Conservation (phyloP, 2,888 invertebrate genomes). For the Sphaerophoria taeniata region DNA sequence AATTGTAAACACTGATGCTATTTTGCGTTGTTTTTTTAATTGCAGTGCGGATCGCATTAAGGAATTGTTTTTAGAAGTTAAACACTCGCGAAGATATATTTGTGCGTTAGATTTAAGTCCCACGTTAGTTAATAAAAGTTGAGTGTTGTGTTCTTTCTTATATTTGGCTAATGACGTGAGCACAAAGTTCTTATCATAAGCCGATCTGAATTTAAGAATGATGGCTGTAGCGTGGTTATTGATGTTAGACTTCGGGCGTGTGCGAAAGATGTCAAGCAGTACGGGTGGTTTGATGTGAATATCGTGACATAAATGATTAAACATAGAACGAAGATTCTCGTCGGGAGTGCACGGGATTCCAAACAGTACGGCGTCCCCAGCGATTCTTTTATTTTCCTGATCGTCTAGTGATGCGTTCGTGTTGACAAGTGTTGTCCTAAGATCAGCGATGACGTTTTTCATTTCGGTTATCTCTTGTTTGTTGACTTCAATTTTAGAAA, state of each 20-base stretch:
- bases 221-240: too few relatives aligned
- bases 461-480: too few relatives aligned
- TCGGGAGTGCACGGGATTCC: background rate
- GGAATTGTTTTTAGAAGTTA: background rate
- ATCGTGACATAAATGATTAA: background rate
- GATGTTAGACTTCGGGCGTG: background rate
- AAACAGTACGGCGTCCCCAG: background rate
- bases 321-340: background rate
- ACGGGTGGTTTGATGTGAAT: background rate
- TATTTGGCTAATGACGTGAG: background rate
- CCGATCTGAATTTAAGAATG: background rate
- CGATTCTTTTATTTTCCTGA: background rate
- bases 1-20: background rate
- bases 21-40: background rate
- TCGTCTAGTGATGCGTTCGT: background rate
- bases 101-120: background rate
- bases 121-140: background rate
- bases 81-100: background rate
- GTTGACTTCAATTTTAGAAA: too few relatives aligned
- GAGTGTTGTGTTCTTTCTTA: background rate
- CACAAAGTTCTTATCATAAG: constrained; percentile 7
- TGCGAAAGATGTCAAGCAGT: background rate
- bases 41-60: background rate
- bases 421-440: background rate
- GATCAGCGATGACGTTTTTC: too few relatives aligned